A percentile compares a stretch with the other conserved stretches of the same genome.
phyloP scores from a whole-genome alignment of 2,797 vertebrate genomes.

The Cynopterus sphinx region DNA sequence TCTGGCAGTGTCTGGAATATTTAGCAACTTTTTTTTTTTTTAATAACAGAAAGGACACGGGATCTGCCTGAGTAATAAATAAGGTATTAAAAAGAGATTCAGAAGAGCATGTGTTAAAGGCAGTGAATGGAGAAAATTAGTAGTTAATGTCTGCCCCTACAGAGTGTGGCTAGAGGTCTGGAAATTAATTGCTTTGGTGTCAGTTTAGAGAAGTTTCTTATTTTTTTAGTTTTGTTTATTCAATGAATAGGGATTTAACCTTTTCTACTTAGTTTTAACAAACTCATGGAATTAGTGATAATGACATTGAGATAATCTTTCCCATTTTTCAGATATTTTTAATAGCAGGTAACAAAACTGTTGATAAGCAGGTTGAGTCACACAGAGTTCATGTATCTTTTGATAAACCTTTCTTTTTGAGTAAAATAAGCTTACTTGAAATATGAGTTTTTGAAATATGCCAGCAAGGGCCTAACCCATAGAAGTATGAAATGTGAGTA shows the following conservation, averaged over 20 bases:
- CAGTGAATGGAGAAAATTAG: neutral
- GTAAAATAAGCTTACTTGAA: neutral
- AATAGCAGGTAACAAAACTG: neutral
- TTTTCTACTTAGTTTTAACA: neutral
- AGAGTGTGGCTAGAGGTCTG: neutral
- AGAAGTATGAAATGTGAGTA: neutral
- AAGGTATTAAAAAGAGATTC: neutral
- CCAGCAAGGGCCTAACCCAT: too few relatives aligned
- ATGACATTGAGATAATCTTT: neutral
- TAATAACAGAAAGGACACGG: neutral
- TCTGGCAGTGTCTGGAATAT: slow-evolving; percentile 5
- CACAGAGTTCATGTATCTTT: neutral
- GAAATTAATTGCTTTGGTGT: neutral
- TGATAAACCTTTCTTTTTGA: neutral
- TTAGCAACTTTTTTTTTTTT: neutral
- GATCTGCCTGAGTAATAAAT: neutral
- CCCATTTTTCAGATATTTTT: neutral
- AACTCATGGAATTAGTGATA: neutral
- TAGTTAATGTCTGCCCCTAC: neutral
- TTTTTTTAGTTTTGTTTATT: neutral
- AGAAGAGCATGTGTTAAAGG: neutral
- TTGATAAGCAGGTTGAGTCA: neutral
- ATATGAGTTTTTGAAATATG: neutral
- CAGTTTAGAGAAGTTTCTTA: neutral
- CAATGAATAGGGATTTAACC: neutral